These are phyloP conservation scores for Conchocele bisecta DNA, from an alignment of 2,888 invertebrate genomes.

Conservation along the genomic window DNA sequence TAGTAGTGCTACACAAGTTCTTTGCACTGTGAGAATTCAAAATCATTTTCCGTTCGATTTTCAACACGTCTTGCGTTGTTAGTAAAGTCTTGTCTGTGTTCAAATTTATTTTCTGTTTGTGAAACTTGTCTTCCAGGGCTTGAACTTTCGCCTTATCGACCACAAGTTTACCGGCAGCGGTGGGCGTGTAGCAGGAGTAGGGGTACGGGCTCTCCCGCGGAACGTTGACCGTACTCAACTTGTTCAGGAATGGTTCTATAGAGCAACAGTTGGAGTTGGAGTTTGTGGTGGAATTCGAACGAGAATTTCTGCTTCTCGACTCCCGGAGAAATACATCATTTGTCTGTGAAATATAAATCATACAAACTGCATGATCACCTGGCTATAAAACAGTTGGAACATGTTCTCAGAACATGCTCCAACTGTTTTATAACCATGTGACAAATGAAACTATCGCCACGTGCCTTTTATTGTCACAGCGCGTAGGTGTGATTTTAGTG, in stretches of 20 bases:
- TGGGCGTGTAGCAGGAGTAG: constrained; percentile 48
- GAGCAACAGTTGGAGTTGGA: constrained; percentile 19
- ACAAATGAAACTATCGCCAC: too few relatives aligned
- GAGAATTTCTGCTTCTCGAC: too few relatives aligned
- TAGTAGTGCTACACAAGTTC: constrained; percentile 3
- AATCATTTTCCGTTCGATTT: constrained; percentile 26
- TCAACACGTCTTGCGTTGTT: constrained; percentile 46
- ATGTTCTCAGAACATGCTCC: too few relatives aligned
- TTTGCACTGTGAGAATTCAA: not conserved
- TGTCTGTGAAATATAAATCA: too few relatives aligned
- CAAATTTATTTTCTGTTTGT: constrained; percentile 26
- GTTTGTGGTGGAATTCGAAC: too few relatives aligned
- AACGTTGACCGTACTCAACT: constrained; percentile 49
- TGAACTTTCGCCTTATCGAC: constrained; percentile 40
- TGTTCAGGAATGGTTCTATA: constrained; percentile 54
- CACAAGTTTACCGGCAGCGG: constrained; percentile 46
- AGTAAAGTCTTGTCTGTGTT: constrained; percentile 47
- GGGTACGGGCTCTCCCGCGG: constrained; percentile 48
- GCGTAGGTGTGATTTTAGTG: too few relatives aligned
- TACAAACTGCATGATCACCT: too few relatives aligned
- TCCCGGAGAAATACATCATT: too few relatives aligned
- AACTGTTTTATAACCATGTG: too few relatives aligned
- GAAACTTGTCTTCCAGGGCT: constrained; percentile 39
- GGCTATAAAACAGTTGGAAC: too few relatives aligned
- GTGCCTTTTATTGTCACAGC: too few relatives aligned